Base-by-base conservation (phyloP, 2,113 vertebrate species). In the Hipposideros armiger region DNA sequence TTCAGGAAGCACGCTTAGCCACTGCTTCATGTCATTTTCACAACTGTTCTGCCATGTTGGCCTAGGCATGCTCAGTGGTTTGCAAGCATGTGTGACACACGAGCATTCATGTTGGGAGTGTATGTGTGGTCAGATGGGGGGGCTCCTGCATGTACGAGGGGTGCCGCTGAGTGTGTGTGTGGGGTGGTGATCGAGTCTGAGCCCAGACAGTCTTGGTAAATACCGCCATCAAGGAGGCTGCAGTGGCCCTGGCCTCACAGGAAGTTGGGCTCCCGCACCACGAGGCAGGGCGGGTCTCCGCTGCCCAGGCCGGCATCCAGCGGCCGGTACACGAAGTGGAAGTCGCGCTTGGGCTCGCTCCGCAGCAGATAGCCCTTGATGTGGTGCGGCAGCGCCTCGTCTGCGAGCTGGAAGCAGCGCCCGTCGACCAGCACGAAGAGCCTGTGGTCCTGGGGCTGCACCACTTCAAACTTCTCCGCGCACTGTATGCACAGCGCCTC, bases 261-360 rank as follows among this genome's bases (percentile, higher is more conserved):
- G 94, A 98, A 98, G 93, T 99, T 98, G 93, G 98, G 98, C 24
- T 98, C 98, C 64, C 96, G 98, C 80, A 99, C 98, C 69, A 97
- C 92, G 10, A 97, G 92, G 95, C 94, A 90, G 30, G 97, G 94
- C 11, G 97, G 86, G 36, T 45, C 96, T 85, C 98, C 97, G 3
- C 82, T 28, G 85, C 93, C 97, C 42, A 47, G 87, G 17, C 96
- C 84, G 40, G 98, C 97, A 32, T 98, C 97, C 58, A 97, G 81
- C 0, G 98, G 99, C 97, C 99, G 99, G 98, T 99, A 99, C 97
- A 99, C 98, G 40, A 99, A 99, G 98, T 99, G 98, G 98, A 99
- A 99, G 95, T 99, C 99, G 97, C 96, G 99, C 97, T 97, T 99
- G 58, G 97, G 98, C 96, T 99, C 99, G 0, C 97, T 98, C 47